These are phyloP conservation scores for Saturnia japonica DNA, from an alignment of 2,888 invertebrate genomes.

Conservation along the genomic window DNA sequence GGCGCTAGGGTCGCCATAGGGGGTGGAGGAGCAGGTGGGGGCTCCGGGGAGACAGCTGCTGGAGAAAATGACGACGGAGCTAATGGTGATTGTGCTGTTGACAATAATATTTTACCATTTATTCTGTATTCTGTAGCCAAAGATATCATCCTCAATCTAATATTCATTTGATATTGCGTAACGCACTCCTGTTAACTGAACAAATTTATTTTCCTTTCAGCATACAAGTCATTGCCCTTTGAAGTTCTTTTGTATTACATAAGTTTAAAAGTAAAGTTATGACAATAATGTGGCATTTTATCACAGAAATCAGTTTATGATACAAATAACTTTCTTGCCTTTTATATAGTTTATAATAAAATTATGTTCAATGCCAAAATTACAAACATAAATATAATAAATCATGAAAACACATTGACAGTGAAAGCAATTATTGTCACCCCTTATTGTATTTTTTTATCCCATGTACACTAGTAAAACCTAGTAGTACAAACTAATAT, in stretches of 20 bases:
- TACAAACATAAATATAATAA: too few relatives aligned
- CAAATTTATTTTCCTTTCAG: too few relatives aligned
- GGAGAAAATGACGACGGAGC: constrained; percentile 82
- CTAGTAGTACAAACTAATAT: background rate
- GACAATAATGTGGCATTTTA: too few relatives aligned
- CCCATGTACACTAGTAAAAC: background rate
- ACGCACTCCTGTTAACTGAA: background rate
- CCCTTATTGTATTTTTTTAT: background rate
- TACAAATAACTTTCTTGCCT: background rate
- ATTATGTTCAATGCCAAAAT: background rate
- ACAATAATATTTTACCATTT: background rate
- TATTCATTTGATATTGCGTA: background rate
- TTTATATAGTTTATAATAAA: background rate
- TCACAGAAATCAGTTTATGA: too few relatives aligned
- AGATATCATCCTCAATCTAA: background rate
- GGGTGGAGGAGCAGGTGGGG: constrained; percentile 83
- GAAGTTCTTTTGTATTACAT: background rate
- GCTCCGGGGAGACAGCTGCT: constrained; percentile 82
- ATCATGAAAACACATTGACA: background rate
- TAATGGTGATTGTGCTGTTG: constrained; percentile 80
- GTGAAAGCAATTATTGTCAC: background rate
- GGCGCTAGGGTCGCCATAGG: constrained; percentile 65
- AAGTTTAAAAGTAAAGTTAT: too few relatives aligned
- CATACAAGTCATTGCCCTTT: background rate
- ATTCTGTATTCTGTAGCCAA: background rate